Evolutionary conservation across 2,888 invertebrate species (phyloP).

Genomic region (Coelogynopora nodosa): DNA sequence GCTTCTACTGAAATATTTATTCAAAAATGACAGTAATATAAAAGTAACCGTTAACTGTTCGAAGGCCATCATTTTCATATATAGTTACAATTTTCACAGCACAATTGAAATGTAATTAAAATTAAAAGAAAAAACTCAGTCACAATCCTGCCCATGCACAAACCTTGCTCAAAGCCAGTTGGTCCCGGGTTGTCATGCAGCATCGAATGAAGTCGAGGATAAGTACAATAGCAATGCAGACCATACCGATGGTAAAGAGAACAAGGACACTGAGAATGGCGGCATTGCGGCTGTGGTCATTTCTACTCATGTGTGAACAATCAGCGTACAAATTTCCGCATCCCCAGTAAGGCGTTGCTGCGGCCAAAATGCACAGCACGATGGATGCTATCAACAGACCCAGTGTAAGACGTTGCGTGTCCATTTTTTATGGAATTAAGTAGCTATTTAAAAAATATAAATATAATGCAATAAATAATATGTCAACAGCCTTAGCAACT

Average conservation of each 20-base stretch:
- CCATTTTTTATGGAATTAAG: constrained; percentile 2
- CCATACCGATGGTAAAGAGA: constrained; percentile 21
- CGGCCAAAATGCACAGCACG: not conserved
- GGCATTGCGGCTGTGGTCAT: too few species aligned
- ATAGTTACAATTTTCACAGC: too few species aligned
- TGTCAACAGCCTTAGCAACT: too few species aligned
- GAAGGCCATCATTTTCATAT: too few species aligned
- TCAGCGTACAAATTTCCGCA: constrained; percentile 34
- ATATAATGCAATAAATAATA: too few species aligned
- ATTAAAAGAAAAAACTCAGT: too few species aligned
- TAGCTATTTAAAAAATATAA: not conserved
- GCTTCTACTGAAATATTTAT: too few species aligned
- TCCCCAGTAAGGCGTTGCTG: constrained; percentile 20
- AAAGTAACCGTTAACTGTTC: too few species aligned
- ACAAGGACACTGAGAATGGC: not conserved
- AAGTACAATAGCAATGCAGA: not conserved
- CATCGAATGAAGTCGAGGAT: constrained; percentile 12
- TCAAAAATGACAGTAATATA: too few species aligned
- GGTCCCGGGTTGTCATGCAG: not conserved
- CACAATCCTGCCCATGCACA: too few species aligned
- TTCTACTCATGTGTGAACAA: not conserved
- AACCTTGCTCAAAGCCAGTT: not conserved
- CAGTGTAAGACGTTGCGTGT: not conserved
- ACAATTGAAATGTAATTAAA: too few species aligned
- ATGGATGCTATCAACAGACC: not conserved